These are phyloP conservation scores for Sylvietta virens DNA, from an alignment of 2,113 vertebrate genomes.

Conservation along the genomic window DNA sequence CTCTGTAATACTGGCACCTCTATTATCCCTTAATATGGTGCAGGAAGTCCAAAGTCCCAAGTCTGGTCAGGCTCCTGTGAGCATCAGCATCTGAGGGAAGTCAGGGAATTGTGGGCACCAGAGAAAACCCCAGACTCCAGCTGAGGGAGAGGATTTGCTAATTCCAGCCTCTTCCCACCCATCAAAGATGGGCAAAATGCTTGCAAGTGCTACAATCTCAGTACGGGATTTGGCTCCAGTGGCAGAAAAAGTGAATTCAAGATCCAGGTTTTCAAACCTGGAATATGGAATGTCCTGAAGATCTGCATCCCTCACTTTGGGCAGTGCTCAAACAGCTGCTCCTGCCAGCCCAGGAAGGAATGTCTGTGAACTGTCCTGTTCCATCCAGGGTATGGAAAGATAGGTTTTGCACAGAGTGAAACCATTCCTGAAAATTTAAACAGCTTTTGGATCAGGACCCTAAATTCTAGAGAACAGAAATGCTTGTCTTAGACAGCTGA, in stretches of 20 bases:
- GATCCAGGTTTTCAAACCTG: neutral
- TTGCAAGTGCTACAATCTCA: neutral
- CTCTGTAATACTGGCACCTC: neutral
- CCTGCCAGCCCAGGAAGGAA: neutral
- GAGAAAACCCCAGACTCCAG: neutral
- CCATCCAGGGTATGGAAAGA: neutral
- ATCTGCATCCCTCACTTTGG: neutral
- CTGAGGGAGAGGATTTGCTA: neutral
- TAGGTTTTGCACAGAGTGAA: neutral
- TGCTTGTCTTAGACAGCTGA: neutral
- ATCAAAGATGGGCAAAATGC: neutral
- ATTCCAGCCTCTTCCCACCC: neutral
- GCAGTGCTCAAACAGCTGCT: neutral
- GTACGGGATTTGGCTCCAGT: neutral
- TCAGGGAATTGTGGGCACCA: neutral
- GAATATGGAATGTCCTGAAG: rapidly evolving
- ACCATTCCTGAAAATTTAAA: neutral
- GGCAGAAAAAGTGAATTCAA: rapidly evolving
- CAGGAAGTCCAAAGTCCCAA: neutral
- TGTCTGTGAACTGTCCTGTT: neutral
- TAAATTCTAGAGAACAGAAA: neutral
- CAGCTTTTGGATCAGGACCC: neutral
- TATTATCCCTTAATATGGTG: neutral
- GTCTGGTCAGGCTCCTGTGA: neutral
- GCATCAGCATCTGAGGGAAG: neutral